Evolutionary conservation across 2,888 invertebrate genomes (phyloP).

Genomic region (Lithophane leautieri): DNA sequence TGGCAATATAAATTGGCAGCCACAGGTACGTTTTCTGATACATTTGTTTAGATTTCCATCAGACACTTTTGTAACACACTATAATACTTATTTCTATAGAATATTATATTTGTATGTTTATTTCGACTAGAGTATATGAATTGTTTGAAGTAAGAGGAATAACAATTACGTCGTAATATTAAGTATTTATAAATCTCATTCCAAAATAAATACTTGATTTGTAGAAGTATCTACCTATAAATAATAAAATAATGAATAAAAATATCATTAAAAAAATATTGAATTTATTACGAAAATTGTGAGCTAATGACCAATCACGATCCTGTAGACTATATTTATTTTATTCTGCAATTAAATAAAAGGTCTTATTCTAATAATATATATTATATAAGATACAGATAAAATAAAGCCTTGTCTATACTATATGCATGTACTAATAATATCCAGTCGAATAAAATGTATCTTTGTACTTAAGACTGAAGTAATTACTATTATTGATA

Average conservation of each 20-base stretch:
- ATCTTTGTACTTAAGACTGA: slow-evolving; percentile 49
- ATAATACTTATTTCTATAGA: slow-evolving; percentile 2
- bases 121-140: neutral
- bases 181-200: slow-evolving; percentile 29
- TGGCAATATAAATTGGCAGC: neutral
- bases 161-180: neutral
- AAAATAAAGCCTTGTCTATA: slow-evolving; percentile 3
- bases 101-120: neutral
- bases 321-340: too few species aligned
- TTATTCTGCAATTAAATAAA: too few species aligned
- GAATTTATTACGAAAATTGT: neutral
- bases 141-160: neutral
- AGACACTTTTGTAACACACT: neutral
- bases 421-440: neutral
- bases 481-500: neutral
- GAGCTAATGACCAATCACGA: neutral
- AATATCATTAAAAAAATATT: neutral
- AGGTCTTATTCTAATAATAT: too few species aligned
- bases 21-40: neutral
- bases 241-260: neutral
- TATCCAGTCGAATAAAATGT: slow-evolving; percentile 25
- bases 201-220: slow-evolving; percentile 15
- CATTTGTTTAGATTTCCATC: neutral
- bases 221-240: neutral
- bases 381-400: slow-evolving; percentile 6